Conservation (phyloP, 1,140 invertebrate genomes). For the Vanessa tameamea region DNA sequence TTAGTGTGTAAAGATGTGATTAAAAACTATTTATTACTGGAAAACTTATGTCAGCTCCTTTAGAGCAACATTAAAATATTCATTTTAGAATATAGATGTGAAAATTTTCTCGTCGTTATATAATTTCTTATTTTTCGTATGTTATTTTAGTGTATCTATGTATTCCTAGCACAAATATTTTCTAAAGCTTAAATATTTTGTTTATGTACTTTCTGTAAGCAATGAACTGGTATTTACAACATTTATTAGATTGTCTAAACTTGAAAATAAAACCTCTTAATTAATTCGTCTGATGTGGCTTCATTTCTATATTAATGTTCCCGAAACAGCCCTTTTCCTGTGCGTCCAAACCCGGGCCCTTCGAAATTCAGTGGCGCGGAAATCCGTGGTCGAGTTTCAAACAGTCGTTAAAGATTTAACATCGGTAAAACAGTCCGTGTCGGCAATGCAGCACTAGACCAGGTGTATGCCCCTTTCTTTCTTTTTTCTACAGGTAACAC, state of each 20-base stretch:
- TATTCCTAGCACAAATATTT: too few relatives aligned
- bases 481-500: conserved; percentile 60
- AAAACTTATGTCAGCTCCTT: too few relatives aligned
- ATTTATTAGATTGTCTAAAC: neutral
- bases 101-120: too few relatives aligned
- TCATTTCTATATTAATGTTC: conserved; percentile 34
- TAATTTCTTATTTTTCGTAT: too few relatives aligned
- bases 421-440: conserved; percentile 46
- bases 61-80: too few relatives aligned
- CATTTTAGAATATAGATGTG: too few relatives aligned
- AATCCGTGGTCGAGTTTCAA: conserved; percentile 69
- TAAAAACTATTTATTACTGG: too few relatives aligned
- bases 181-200: too few relatives aligned
- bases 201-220: too few relatives aligned
- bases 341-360: conserved; percentile 38
- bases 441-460: conserved; percentile 52
- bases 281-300: conserved; percentile 33
- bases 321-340: conserved; percentile 55
- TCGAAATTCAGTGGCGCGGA: conserved; percentile 56
- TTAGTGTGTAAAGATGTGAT: too few relatives aligned
- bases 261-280: conserved; percentile 8
- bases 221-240: too few relatives aligned
- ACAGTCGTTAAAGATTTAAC: conserved; percentile 18
- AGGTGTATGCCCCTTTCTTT: conserved; percentile 56
- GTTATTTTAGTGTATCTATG: too few relatives aligned